A percentile compares a stretch with the other conserved stretches of the same genome.
Conservation (phyloP, 2,888 invertebrate species). For the Heteropelma amictum region DNA sequence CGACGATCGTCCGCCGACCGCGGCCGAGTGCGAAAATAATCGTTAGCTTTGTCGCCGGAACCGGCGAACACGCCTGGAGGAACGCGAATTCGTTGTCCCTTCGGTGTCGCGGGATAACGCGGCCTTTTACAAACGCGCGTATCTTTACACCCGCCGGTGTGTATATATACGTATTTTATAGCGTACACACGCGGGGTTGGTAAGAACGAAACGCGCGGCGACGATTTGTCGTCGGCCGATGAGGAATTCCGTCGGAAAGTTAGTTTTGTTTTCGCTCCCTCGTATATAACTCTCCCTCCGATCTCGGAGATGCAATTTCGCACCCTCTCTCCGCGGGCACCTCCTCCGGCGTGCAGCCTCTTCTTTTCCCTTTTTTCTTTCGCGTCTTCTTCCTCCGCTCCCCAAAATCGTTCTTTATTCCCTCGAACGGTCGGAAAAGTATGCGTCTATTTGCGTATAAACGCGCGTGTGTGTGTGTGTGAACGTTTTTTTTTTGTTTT, state of each 20-base stretch:
- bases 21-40: conserved; percentile 71
- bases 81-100: conserved; percentile 52
- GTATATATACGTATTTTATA: not conserved
- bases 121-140: conserved; percentile 8
- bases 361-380: conserved; percentile 1
- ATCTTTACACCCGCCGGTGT: too few species aligned
- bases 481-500: not conserved
- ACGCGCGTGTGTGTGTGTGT: too few species aligned
- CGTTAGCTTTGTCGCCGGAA: conserved; percentile 69
- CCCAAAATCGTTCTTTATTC: conserved; percentile 1
- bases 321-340: conserved; percentile 11
- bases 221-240: conserved; percentile 62
- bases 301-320: conserved; percentile 12
- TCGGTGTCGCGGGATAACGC: conserved; percentile 28
- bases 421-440: not conserved
- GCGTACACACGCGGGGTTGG: not conserved
- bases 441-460: too few species aligned
- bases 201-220: conserved; percentile 25
- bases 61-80: conserved; percentile 61
- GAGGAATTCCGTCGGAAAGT: conserved; percentile 57
- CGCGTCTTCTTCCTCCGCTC: too few species aligned
- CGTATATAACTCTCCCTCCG: conserved; percentile 30
- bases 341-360: too few species aligned
- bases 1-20: conserved; percentile 40
- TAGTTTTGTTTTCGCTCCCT: conserved; percentile 58